Percentiles rank a stretch among this genome's conserved stretches.
phyloP scores from a whole-genome alignment of 2,797 vertebrate species.

The Sciurus carolinensis region DNA sequence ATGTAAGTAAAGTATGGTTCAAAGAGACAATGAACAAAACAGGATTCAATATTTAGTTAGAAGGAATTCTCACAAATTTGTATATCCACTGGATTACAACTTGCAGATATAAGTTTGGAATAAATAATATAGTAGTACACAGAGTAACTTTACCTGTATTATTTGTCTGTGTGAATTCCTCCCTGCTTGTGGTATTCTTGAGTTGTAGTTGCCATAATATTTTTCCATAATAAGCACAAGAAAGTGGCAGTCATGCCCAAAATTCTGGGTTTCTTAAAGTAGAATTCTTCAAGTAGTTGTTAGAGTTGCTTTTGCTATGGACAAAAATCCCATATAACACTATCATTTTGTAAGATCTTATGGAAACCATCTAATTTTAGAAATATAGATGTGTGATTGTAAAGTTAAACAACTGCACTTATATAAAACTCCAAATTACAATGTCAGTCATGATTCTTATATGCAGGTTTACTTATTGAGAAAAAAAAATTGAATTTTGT shows the following conservation, averaged over 20 bases:
- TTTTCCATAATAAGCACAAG: slow-evolving; percentile 24
- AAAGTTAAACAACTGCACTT: neutral
- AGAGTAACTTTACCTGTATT: neutral
- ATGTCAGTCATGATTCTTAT: neutral
- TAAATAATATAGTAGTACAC: neutral
- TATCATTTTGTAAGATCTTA: neutral
- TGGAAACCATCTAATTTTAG: slow-evolving; percentile 15
- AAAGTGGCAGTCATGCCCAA: neutral
- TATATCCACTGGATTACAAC: neutral
- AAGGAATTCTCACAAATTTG: neutral
- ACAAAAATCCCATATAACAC: neutral
- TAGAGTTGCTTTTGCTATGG: neutral
- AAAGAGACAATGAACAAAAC: neutral
- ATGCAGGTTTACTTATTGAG: neutral
- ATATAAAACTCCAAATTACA: neutral
- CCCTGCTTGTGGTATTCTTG: neutral
- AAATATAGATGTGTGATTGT: neutral
- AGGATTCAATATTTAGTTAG: neutral
- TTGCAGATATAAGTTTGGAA: neutral
- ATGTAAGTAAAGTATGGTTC: neutral
- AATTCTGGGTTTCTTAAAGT: neutral
- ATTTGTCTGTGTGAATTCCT: neutral
- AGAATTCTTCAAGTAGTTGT: neutral
- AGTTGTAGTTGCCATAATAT: neutral
- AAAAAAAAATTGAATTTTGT: slow-evolving; percentile 24